Base-by-base conservation (phyloP, 92 coral and sea anemone species). In the Porites rus region DNA sequence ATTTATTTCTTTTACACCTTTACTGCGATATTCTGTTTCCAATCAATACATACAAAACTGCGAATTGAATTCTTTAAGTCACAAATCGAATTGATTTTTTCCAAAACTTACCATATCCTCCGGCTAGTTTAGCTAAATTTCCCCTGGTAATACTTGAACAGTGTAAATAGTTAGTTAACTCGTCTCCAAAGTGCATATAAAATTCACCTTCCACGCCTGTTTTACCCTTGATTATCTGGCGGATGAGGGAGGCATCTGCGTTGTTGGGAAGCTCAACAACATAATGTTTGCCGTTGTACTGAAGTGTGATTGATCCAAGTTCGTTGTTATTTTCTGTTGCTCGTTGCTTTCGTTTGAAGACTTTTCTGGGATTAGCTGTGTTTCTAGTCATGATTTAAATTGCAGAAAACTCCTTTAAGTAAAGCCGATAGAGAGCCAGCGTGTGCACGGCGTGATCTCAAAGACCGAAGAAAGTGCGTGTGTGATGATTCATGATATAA, bases 201-300 rank as follows among this genome's bases (percentile, higher is more conserved):
- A 94, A 94, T 13, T 95, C 88, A 14, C 98, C 98, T 80, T 84
- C 90, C 10, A 94, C 92, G 4, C 95, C 95, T 0, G 93, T 90
- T 71, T 84, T 83, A n/a, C 75, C 73, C 68, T 94, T 94, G 77
- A 94, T 93, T 43, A 73, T 86, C 38, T 79, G 74, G 54, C 98
- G 72, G 21, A 94, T 81, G 8, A 88, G 86, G 25, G 68, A 72
- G 5, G 88, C 84, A 89, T 94, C 89, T n/a, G 98, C 93, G 24
- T 84, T 79, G 51, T 67, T 54, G 2, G 98, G 92, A 65, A 94
- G 79, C 69, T 64, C 73, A 13, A 94, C 83, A 8, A 46, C 67
- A 70, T 87, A 56, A 18, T 92, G 90, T 75, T 89, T 87, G 8
- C 88, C 93, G 3, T 76, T 78, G 70, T 92, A 88, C 21, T 84